Conservation (phyloP, 1,140 invertebrate genomes). For the Philopotamus ludificatus region DNA sequence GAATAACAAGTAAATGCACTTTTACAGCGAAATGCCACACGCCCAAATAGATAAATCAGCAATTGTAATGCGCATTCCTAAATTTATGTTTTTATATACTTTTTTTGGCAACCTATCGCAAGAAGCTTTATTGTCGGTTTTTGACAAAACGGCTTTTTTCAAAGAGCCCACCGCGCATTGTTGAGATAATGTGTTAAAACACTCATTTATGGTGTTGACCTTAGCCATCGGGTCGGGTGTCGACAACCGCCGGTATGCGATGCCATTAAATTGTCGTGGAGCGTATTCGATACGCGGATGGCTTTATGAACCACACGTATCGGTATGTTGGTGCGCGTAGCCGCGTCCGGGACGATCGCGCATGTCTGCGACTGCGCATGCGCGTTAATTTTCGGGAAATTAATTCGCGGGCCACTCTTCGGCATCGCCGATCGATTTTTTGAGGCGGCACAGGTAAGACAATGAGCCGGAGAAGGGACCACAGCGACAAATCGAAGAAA, state of each 20-base stretch:
- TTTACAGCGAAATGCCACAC: neutral
- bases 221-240: neutral
- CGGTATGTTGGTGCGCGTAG: too few species aligned
- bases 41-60: too few species aligned
- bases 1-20: slow-evolving; percentile 12
- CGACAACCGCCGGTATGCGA: slow-evolving; percentile 2
- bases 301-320: too few species aligned
- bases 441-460: slow-evolving; percentile 25
- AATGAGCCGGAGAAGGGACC: slow-evolving; percentile 26
- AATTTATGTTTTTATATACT: too few species aligned
- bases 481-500: slow-evolving; percentile 28
- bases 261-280: neutral
- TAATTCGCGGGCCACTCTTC: too few species aligned
- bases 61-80: too few species aligned
- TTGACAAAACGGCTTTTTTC: slow-evolving; percentile 32
- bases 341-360: slow-evolving; percentile 10
- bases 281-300: too few species aligned
- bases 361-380: neutral
- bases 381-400: slow-evolving; percentile 1
- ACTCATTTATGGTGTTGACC: slow-evolving; percentile 37
- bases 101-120: too few species aligned
- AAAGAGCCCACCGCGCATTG: slow-evolving; percentile 31
- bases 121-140: slow-evolving; percentile 1
- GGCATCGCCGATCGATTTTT: too few species aligned
- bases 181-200: slow-evolving; percentile 41